phyloP scores from a whole-genome alignment of 35 echinoderm and acorn worm genomes.

The Ophiothrix spiculata region DNA sequence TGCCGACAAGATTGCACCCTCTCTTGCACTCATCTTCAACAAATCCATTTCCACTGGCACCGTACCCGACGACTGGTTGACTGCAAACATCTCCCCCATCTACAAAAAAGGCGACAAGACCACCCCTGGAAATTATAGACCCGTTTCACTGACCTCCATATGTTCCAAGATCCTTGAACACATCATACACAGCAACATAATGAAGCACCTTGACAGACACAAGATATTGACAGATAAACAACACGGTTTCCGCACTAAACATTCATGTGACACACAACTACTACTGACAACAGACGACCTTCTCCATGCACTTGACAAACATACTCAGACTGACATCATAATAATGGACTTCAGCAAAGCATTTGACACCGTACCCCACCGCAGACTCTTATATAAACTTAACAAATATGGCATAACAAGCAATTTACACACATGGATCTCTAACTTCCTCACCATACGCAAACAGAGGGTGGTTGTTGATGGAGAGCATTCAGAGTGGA shows the following conservation, averaged over 20 bases:
- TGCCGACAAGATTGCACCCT: background rate
- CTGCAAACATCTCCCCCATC: background rate
- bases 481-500: background rate
- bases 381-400: background rate
- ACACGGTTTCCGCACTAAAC: background rate
- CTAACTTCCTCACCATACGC: slow-evolving; percentile 4
- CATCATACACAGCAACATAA: background rate
- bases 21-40: background rate
- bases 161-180: slow-evolving; percentile 6
- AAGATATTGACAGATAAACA: background rate
- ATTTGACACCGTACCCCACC: slow-evolving; percentile 23
- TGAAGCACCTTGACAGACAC: background rate
- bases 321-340: background rate
- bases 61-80: background rate
- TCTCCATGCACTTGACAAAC: background rate
- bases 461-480: background rate
- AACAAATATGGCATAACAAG: background rate
- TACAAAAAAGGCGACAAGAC: slow-evolving; percentile 21
- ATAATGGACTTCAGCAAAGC: slow-evolving; percentile 42
- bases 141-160: background rate
- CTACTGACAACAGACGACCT: background rate
- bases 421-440: background rate
- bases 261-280: slow-evolving; percentile 42
- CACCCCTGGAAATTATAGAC: background rate
- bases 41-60: background rate